A percentile compares a stretch with the other conserved stretches of the same genome.
Conservation (phyloP, 1,140 invertebrate genomes). For the Cydia amplana region DNA sequence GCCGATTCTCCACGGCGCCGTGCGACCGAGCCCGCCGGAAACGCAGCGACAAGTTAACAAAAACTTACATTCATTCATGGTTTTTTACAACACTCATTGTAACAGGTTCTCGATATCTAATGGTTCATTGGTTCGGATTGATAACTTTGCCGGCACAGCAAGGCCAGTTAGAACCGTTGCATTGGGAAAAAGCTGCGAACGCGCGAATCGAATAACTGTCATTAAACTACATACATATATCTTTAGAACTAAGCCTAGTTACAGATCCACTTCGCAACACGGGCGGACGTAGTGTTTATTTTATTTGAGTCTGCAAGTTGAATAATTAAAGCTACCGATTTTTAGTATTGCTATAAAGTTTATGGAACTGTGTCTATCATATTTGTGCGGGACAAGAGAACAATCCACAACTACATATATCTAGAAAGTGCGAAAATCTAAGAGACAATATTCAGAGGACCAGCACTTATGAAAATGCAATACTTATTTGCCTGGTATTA, state of each 20-base stretch:
- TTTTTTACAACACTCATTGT: slow-evolving; percentile 59
- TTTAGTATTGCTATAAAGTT: neutral
- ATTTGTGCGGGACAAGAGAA: too few relatives aligned
- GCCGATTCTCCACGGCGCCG: slow-evolving; percentile 71
- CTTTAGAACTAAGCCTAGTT: neutral
- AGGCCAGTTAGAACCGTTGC: slow-evolving; percentile 19
- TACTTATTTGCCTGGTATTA: too few relatives aligned
- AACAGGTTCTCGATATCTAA: slow-evolving; percentile 64
- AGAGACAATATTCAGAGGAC: too few relatives aligned
- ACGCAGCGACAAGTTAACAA: slow-evolving; percentile 73
- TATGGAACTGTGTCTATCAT: too few relatives aligned
- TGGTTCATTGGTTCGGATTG: slow-evolving; percentile 46
- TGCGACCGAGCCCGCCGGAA: slow-evolving; percentile 69
- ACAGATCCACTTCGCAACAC: neutral
- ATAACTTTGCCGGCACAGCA: slow-evolving; percentile 19
- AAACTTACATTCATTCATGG: slow-evolving; percentile 73
- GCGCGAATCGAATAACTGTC: slow-evolving; percentile 14
- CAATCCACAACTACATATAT: too few relatives aligned
- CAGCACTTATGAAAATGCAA: too few relatives aligned
- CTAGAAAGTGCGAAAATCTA: too few relatives aligned
- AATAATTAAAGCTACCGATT: neutral
- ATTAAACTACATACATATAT: neutral
- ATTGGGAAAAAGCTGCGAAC: slow-evolving; percentile 1
- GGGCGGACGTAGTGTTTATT: neutral
- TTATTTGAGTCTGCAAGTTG: neutral